phyloP scores from a whole-genome alignment of 2,888 invertebrate genomes.

The Drosophila prostipennis region DNA sequence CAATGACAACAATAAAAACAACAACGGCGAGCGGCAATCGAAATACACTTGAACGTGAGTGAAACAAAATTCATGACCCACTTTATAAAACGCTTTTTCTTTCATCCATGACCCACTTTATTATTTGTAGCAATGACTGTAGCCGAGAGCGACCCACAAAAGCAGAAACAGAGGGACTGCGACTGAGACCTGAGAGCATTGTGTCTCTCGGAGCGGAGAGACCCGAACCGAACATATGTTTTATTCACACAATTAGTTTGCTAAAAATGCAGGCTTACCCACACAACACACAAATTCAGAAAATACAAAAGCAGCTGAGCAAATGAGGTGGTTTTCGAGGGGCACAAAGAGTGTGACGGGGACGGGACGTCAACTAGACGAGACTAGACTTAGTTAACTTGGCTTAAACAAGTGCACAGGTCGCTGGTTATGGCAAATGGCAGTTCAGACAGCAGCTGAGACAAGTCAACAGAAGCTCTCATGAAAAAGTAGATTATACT shows the following conservation, averaged over 20 bases:
- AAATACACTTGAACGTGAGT: conserved; percentile 83
- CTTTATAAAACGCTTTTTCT: conserved; percentile 83
- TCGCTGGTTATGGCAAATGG: conserved; percentile 10
- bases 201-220: conserved; percentile 11
- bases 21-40: conserved; percentile 65
- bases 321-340: conserved; percentile 51
- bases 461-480: conserved; percentile 12
- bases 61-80: conserved; percentile 84
- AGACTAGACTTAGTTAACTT: conserved; percentile 39
- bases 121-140: conserved; percentile 76
- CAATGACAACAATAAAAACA: conserved; percentile 22
- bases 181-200: conserved; percentile 10
- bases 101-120: conserved; percentile 83
- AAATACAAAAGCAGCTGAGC: conserved; percentile 60
- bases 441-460: conserved; percentile 3
- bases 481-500: background rate
- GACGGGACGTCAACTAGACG: conserved; percentile 22
- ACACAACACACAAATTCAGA: conserved; percentile 5
- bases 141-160: conserved; percentile 39
- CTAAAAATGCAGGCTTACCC: conserved; percentile 71
- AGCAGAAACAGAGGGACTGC: conserved; percentile 13
- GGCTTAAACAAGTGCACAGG: conserved; percentile 32
- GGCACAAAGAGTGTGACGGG: background rate
- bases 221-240: conserved; percentile 63
- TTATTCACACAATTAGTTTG: conserved; percentile 75